Percentiles rank a stretch among this genome's conserved stretches.
These are phyloP conservation scores for Xenentodon cancila DNA, from an alignment of 2,797 vertebrate genomes.

Conservation along the genomic window DNA sequence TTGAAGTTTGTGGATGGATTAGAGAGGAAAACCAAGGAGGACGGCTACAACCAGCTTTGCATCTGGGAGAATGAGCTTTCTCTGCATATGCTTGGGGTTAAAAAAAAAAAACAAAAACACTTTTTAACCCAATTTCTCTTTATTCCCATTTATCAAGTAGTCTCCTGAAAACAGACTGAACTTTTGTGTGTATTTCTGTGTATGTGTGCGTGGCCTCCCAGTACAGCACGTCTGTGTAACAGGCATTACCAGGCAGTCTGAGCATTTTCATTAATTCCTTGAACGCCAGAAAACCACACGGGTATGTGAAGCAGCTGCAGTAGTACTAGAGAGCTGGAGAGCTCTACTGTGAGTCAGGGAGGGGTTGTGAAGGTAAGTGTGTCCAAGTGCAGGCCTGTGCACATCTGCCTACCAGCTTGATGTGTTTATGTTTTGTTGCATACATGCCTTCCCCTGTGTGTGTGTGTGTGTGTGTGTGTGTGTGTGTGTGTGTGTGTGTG, in stretches of 20 bases:
- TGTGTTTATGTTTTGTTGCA: slow-evolving; percentile 7
- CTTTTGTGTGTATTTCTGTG: neutral
- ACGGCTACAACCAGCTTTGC: no score
- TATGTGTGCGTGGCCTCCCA: slow-evolving; percentile 49
- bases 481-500: no score
- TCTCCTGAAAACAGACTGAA: no score
- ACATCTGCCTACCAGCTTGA: slow-evolving; percentile 64
- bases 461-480: no score
- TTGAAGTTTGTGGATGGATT: no score
- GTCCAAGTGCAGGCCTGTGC: slow-evolving; percentile 46
- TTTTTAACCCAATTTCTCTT: no score
- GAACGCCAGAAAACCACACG: slow-evolving; percentile 61
- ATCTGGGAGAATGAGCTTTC: no score
- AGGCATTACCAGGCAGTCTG: slow-evolving; percentile 69
- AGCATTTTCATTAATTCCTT: slow-evolving; percentile 74
- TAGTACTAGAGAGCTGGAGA: slow-evolving; percentile 43
- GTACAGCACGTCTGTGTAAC: slow-evolving; percentile 47
- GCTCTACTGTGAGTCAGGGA: slow-evolving; percentile 8
- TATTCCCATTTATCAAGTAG: no score
- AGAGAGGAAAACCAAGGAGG: no score
- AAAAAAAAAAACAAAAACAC: no score
- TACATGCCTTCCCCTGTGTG: neutral
- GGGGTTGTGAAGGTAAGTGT: slow-evolving; percentile 34
- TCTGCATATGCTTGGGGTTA: no score
- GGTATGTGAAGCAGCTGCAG: slow-evolving; percentile 69